A percentile compares a stretch with the other conserved stretches of the same genome.
Evolutionary conservation across 2,113 vertebrate genomes (phyloP).

Genomic region (Nematolebias whitei): DNA sequence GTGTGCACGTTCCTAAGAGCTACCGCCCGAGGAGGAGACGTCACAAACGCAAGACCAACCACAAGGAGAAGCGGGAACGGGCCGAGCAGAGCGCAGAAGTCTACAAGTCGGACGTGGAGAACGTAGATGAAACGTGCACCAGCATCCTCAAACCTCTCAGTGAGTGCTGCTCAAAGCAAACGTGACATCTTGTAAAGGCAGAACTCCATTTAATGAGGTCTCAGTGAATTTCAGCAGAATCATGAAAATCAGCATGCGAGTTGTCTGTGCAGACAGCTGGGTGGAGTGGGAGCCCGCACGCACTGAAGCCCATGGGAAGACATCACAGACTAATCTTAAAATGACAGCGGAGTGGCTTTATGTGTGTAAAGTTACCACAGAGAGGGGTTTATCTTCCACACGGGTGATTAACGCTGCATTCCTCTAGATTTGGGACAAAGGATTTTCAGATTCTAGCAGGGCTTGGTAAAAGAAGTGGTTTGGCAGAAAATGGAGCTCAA

Average conservation of each 20-base stretch:
- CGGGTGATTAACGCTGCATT: conserved; percentile 27
- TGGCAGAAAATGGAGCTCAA: not conserved
- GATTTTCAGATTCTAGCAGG: conserved; percentile 9
- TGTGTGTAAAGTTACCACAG: conserved; percentile 52
- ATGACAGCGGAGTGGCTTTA: conserved; percentile 40
- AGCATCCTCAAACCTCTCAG: conserved; percentile 93
- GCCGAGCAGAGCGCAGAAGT: conserved; percentile 83
- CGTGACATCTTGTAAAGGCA: not conserved
- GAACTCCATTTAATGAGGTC: not conserved
- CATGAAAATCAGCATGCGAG: conserved; percentile 2
- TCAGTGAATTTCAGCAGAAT: conserved; percentile 20
- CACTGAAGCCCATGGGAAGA: conserved; percentile 17
- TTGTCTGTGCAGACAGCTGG: conserved; percentile 14
- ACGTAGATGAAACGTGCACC: conserved; percentile 81
- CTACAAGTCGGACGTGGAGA: conserved; percentile 89
- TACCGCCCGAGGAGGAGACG: conserved; percentile 87
- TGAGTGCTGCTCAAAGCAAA: conserved; percentile 78
- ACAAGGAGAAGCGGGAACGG: conserved; percentile 90
- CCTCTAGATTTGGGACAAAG: conserved; percentile 28
- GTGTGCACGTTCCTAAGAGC: conserved; percentile 97
- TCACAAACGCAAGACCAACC: conserved; percentile 87
- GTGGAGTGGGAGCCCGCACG: not conserved
- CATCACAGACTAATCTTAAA: conserved; percentile 61
- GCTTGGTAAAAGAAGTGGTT: not conserved
- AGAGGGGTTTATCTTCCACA: conserved; percentile 20